These are phyloP conservation scores for Conus canariensis DNA, from an alignment of 2,888 invertebrate genomes.

Conservation along the genomic window DNA sequence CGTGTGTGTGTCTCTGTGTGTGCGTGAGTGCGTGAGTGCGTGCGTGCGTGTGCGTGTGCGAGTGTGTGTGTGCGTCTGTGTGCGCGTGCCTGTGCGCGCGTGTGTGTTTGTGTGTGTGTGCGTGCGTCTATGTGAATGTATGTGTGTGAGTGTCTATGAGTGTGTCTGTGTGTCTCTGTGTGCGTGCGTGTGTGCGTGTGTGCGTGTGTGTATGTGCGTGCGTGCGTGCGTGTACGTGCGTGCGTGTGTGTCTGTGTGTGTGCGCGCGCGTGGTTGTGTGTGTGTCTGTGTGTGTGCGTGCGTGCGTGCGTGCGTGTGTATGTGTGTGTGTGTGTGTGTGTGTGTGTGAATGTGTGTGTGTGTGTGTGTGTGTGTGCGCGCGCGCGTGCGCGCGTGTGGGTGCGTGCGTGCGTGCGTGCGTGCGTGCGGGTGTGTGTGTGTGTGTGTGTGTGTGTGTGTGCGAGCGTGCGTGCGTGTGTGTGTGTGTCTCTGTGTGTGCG, in stretches of 20 bases:
- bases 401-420: neutral
- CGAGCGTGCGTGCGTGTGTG: neutral
- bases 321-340: neutral
- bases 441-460: neutral
- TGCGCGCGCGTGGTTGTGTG: neutral
- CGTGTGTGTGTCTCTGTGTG: no score
- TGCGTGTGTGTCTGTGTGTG: slow-evolving; percentile 15
- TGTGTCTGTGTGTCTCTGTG: neutral
- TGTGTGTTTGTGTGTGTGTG: no score
- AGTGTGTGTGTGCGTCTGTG: no score
- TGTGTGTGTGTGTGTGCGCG: no score
- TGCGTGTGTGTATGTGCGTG: neutral
- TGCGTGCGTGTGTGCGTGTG: neutral
- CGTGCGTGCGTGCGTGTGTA: neutral
- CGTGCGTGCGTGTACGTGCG: neutral
- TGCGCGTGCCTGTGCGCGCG: no score
- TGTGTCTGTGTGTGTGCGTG: neutral
- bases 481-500: neutral
- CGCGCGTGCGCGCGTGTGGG: neutral
- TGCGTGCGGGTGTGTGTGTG: neutral
- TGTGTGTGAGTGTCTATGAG: neutral
- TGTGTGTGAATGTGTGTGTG: no score
- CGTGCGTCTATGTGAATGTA: neutral
- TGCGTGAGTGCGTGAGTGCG: no score
- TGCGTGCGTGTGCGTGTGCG: no score